These are phyloP conservation scores for Phthorimaea operculella DNA, from an alignment of 1,140 invertebrate genomes.

Conservation along the genomic window DNA sequence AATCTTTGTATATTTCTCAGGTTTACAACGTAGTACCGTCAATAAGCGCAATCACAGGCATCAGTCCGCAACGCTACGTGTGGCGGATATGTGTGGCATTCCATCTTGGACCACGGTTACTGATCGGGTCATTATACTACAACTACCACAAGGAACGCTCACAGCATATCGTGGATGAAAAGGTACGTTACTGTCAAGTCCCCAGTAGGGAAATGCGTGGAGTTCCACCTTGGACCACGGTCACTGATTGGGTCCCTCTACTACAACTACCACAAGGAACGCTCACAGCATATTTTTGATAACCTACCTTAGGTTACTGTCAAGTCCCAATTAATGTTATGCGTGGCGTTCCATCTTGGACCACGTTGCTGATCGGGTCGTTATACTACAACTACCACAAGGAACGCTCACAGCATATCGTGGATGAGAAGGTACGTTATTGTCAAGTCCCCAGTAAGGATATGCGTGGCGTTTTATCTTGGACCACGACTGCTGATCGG, in stretches of 20 bases:
- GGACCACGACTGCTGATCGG: slow-evolving; percentile 80
- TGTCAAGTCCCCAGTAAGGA: slow-evolving; percentile 53
- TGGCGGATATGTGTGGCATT: slow-evolving; percentile 92
- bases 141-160: slow-evolving; percentile 82
- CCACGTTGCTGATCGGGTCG: slow-evolving; percentile 87
- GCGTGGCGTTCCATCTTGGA: slow-evolving; percentile 88
- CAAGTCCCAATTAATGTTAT: slow-evolving; percentile 60
- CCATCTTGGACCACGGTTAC: slow-evolving; percentile 87
- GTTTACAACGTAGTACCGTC: slow-evolving; percentile 92
- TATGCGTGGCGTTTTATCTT: slow-evolving; percentile 87
- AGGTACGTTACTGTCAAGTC: slow-evolving; percentile 32
- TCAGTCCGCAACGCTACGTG: slow-evolving; percentile 90
- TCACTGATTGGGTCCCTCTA: slow-evolving; percentile 83
- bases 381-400: slow-evolving; percentile 86
- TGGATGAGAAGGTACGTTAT: slow-evolving; percentile 63
- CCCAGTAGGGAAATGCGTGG: slow-evolving; percentile 84
- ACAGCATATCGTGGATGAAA: slow-evolving; percentile 68
- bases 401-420: slow-evolving; percentile 72
- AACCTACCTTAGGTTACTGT: too few relatives aligned
- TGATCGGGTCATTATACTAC: slow-evolving; percentile 86
- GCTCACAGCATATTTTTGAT: slow-evolving; percentile 71
- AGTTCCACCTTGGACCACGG: slow-evolving; percentile 84
- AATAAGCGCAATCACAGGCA: slow-evolving; percentile 91
- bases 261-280: slow-evolving; percentile 81
- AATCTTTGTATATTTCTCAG: slow-evolving; percentile 60